These are phyloP conservation scores for Tachystola acroxantha DNA, from an alignment of 2,888 invertebrate genomes.

Conservation along the genomic window DNA sequence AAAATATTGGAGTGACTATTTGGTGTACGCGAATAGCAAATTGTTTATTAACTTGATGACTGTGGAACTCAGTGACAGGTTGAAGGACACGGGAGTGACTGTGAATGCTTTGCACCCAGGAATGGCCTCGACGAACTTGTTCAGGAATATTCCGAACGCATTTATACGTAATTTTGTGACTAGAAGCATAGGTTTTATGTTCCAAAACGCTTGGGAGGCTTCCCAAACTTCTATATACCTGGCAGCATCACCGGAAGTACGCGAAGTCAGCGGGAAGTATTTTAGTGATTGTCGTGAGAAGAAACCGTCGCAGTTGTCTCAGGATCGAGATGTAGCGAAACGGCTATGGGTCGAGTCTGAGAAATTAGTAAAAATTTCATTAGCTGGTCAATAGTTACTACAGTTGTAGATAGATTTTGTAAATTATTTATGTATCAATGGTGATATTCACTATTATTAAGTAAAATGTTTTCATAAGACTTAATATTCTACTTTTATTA, in stretches of 20 bases:
- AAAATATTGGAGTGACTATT: slow-evolving; percentile 69
- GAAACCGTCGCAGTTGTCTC: slow-evolving; percentile 69
- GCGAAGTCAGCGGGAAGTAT: slow-evolving; percentile 80
- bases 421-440: not conserved
- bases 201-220: slow-evolving; percentile 80
- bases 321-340: slow-evolving; percentile 70
- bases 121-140: slow-evolving; percentile 81
- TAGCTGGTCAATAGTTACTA: slow-evolving; percentile 13
- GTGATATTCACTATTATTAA: not conserved
- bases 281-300: slow-evolving; percentile 78
- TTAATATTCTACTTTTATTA: no score
- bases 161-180: slow-evolving; percentile 43
- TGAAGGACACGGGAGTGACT: slow-evolving; percentile 80
- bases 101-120: slow-evolving; percentile 86
- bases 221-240: slow-evolving; percentile 82
- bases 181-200: slow-evolving; percentile 44
- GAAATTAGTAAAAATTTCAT: slow-evolving; percentile 57
- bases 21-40: slow-evolving; percentile 75
- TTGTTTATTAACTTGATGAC: slow-evolving; percentile 82
- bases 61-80: slow-evolving; percentile 75
- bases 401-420: not conserved
- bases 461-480: not conserved
- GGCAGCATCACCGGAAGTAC: slow-evolving; percentile 73
- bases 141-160: slow-evolving; percentile 76
- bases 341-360: slow-evolving; percentile 83